Base-by-base conservation (phyloP, 2,797 vertebrate species). In the Oryzias dopingdopingensis region DNA sequence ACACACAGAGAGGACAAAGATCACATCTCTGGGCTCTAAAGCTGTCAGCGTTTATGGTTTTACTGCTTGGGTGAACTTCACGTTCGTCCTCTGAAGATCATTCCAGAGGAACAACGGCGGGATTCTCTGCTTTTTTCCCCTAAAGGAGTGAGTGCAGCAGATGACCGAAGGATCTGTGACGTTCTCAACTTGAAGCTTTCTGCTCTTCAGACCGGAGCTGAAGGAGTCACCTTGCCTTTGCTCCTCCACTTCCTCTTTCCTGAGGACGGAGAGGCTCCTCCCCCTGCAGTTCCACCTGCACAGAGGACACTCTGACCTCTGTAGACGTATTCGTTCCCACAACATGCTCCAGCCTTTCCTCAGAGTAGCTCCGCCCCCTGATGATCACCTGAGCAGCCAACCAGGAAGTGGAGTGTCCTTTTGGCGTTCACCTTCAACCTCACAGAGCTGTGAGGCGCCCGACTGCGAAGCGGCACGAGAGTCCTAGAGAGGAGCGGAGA, bases 341-440 rank as follows among this genome's bases (percentile, higher is more conserved):
- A 32, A 12, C 8, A 8, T 32, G 29, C 15, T n/a, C 42, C 14
- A 4, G 15, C 0, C 26, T 52, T 49, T 50, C 32, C 45, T 56
- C 49, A 50, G 61, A 16, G 54, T 22, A 49, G 32, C 56, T 37
- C 63, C 52, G 5, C 74, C 69, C 55, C 54, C 14, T 6, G 14
- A 5, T 48, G 74, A 85, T 86, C 85, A 86, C 83, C 82, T 81
- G 79, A 80, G 77, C 53, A 8, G 12, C 29, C 56, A 79, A 83
- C 76, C 77, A 20, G 80, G 85, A 89, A 84, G 67, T 70, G 42
- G 62, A 20, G 65, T 70, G 83, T 84, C 85, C 84, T 85, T 84
- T 58, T 0, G 13, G 18, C 14, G 44, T 42, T 83, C 74, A 83
- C 83, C 84, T 82, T 88, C 76, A 76, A 69, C 69, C 81, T 72